phyloP scores from a whole-genome alignment of 2,888 invertebrate species.

The Tethea ocularis region DNA sequence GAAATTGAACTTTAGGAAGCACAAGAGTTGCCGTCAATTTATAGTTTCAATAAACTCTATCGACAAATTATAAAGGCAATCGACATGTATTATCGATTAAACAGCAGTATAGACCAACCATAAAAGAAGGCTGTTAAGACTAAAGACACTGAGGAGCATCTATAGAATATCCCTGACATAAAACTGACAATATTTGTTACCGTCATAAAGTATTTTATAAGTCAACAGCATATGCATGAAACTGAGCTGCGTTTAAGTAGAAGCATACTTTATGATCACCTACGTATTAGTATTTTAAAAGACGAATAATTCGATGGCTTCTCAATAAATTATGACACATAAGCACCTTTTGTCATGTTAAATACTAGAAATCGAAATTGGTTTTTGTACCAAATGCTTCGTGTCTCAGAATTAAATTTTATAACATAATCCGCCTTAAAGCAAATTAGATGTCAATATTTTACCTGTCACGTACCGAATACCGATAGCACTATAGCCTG shows the following conservation, averaged over 20 bases:
- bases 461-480: slow-evolving; percentile 35
- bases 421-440: slow-evolving; percentile 38
- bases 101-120: slow-evolving; percentile 42
- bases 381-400: slow-evolving; percentile 12
- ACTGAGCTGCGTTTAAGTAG: slow-evolving; percentile 41
- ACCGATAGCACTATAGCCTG: slow-evolving; percentile 19
- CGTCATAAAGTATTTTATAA: slow-evolving; percentile 61
- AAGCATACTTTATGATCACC: slow-evolving; percentile 48
- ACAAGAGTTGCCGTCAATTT: slow-evolving; percentile 21
- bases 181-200: slow-evolving; percentile 62
- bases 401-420: slow-evolving; percentile 27
- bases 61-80: slow-evolving; percentile 41
- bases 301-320: not conserved
- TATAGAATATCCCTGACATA: slow-evolving; percentile 49
- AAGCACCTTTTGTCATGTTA: not conserved
- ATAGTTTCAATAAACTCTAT: slow-evolving; percentile 37
- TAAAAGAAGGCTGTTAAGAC: slow-evolving; percentile 42
- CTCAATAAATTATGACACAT: not conserved
- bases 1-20: slow-evolving; percentile 19
- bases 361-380: slow-evolving; percentile 4
- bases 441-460: slow-evolving; percentile 39
- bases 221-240: slow-evolving; percentile 36
- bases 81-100: slow-evolving; percentile 46
- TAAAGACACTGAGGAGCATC: slow-evolving; percentile 44
- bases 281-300: not conserved